Evolutionary conservation across 2,888 invertebrate genomes (phyloP), one percentile per base, ranked within the genome.

Genomic region (Dyspetes luteomarginatus): DNA sequence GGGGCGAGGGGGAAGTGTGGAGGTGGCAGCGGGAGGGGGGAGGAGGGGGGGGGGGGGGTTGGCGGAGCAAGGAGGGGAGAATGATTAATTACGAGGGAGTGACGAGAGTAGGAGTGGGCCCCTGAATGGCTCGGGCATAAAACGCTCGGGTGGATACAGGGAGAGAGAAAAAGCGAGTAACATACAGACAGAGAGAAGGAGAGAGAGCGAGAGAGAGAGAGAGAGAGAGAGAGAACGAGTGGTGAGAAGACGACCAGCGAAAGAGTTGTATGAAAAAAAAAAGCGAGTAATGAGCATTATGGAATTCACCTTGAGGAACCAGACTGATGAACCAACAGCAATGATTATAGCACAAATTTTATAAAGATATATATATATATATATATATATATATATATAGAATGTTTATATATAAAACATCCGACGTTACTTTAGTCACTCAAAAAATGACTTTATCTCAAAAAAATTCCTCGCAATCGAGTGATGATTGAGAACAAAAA

Each of bases 31-130:
- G n/a, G n/a, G n/a, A n/a, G n/a, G n/a, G n/a, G n/a, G n/a, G 82
- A 80, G 78, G 58, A 55, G 73, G 82, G 58, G 41, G 75, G 72
- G 82, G 69, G 48, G 30, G 41, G 73, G 71, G 67, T 80, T 69
- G 60, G 62, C 28, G 50, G 22, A 56, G 71, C 73, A 67, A 84
- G 82, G 85, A 84, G 86, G 85, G 88, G 90, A 89, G 89, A 90
- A 90, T 91, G 91, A 91, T 91, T 91, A 91, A 91, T 91, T 90
- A 90, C 88, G 89, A 89, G 88, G 89, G 89, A 90, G 90, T 89
- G 89, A 89, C 88, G 88, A 85, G 87, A 86, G 85, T 84, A 86
- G 84, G 84, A 84, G 86, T 85, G 82, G 72, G 84, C 79, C 83
- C 74, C 84, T 85, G 83, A 83, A 83, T 83, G 84, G 84, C 83